phyloP scores from a whole-genome alignment of 1,140 invertebrate genomes.

The Pseudomyrmex concolor region DNA sequence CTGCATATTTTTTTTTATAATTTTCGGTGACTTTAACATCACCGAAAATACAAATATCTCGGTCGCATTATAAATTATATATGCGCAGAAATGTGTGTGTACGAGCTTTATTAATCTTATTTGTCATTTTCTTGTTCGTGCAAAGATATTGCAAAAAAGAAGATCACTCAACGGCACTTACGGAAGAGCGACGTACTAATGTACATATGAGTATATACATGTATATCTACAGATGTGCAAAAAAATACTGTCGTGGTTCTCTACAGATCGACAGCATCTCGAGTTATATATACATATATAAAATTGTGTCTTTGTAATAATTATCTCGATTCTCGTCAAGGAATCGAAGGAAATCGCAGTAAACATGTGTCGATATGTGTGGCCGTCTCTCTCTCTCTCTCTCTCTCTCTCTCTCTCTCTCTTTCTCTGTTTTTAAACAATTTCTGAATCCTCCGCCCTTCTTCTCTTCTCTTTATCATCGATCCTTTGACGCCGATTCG shows the following conservation, averaged over 20 bases:
- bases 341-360: slow-evolving; percentile 49
- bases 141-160: too few relatives aligned
- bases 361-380: slow-evolving; percentile 53
- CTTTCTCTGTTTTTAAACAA: neutral
- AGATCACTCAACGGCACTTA: slow-evolving; percentile 1
- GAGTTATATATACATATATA: too few relatives aligned
- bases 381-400: slow-evolving; percentile 10
- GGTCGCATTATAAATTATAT: too few relatives aligned
- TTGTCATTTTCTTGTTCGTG: neutral
- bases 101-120: too few relatives aligned
- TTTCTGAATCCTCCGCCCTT: neutral
- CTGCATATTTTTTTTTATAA: neutral
- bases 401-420: slow-evolving; percentile 12
- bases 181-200: slow-evolving; percentile 17
- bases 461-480: slow-evolving; percentile 1
- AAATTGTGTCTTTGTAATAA: slow-evolving; percentile 50
- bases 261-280: slow-evolving; percentile 62
- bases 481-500: neutral
- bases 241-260: slow-evolving; percentile 53
- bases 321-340: slow-evolving; percentile 45
- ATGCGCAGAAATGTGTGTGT: too few relatives aligned
- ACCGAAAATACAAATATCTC: neutral
- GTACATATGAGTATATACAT: slow-evolving; percentile 52
- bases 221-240: slow-evolving; percentile 30
- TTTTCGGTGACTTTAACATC: too few relatives aligned